Base-by-base conservation (phyloP, 2,113 vertebrate genomes). In the Hyperoodon ampullatus region DNA sequence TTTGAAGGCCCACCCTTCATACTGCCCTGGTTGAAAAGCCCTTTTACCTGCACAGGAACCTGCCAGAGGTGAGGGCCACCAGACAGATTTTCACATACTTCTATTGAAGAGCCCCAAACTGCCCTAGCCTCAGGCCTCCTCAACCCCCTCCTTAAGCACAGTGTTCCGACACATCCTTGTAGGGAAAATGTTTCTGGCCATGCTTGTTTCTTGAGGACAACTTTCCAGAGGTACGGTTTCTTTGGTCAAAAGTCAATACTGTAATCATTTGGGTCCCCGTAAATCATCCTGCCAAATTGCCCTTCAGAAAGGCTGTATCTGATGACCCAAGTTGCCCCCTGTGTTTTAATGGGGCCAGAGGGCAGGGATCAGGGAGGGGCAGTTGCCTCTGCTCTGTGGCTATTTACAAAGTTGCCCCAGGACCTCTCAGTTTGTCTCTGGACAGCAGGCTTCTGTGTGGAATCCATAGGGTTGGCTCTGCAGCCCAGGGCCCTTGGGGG, bases 321-420 rank as follows among this genome's bases (percentile, higher is more conserved):
- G 82, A 39, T 80, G 63, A 82, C 42, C 68, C 30, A 16, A 2
- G 63, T 14, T 89, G 71, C 35, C 70, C 50, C 23, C 42, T 14
- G 35, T 77, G 24, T 75, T 39, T 65, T 28, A 26, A 15, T 10
- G 68, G 60, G 33, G 8, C 11, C n/a, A 30, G 90, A 72, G 90
- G 44, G 39, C 72, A 44, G 83, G 35, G 71, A 6, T 42, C 42
- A 19, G 42, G 24, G 33, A 6, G 44, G 75, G 65, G n/a, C 66
- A 23, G 90, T 78, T 95, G 50, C 70, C 89, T 92, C 58, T 61
- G 44, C 55, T 71, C 68, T 87, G 68, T 50, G 91, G 83, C 61
- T 58, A n/a, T 77, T 90, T 65, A 70, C 85, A 72, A 3, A 87
- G 80, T 39, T 53, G 58, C 28, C 63, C 35, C 71, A 53, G 71